Evolutionary conservation across 2,113 vertebrate species (phyloP), one percentile per base, ranked within the genome.

Genomic region (Propithecus coquereli): DNA sequence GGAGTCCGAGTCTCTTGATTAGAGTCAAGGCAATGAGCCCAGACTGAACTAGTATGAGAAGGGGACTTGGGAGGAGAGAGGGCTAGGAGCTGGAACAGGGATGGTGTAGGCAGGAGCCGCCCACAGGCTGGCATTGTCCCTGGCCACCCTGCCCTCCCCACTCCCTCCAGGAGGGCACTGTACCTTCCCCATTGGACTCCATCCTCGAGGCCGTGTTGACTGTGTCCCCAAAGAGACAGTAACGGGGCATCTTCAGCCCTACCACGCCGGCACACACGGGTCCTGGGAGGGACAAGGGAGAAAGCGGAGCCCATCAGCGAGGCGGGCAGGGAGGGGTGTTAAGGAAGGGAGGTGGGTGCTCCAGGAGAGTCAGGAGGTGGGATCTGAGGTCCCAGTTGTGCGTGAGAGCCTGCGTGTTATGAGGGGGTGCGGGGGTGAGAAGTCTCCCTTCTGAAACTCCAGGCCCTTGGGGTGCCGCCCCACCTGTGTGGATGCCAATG

Each of bases 131-230:
- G 37, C 18, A 2, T 47, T 47, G 14, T 43, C 71, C 74, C 40
- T 14, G 34, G 43, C 20, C 2, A 5, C 18, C 12, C 18, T 3
- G 61, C n/a, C 73, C n/a, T 47, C 8, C 63, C 65, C 34, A 40
- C 5, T 59, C 66, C 10, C 23, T 65, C 63, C 27, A 3, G 14
- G 18, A 52, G 30, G 73, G 25, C n/a, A 4, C 57, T 23, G 61
- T 97, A 99, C 99, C 99, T 99, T 99, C 99, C 3, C 99, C 99
- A 0, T 98, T 99, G 50, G 99, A 99, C 97, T 99, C 99, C 99
- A 99, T 99, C 14, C 99, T 99, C 0, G 99, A 99, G 14, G 99
- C 99, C 0, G 99, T 99, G 98, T 99, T 99, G 82, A 99, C 99
- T 0, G 99, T 99, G 97, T 99, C 99, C 3, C 99, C 99, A 27